Evolutionary conservation across 2,797 vertebrate genomes (phyloP), one percentile per base, ranked within the genome.

Genomic region (Thripadectes ignobilis): DNA sequence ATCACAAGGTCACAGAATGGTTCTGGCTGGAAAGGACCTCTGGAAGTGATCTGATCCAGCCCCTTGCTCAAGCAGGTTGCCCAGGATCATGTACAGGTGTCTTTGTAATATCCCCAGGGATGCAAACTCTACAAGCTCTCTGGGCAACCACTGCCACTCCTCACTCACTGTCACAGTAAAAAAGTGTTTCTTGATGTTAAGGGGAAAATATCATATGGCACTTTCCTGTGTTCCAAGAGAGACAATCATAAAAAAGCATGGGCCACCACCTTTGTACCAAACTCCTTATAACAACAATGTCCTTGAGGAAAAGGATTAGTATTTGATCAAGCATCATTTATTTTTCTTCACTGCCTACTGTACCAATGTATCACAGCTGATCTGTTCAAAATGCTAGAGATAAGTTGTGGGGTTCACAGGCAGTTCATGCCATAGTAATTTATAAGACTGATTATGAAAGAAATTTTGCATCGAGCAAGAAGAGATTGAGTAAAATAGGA

Each of bases 341-440:
- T 80, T 65, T 81, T 84, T 17, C 22, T 81, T 84, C 36, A 29
- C 49, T 92, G 91, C 22, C 69, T 90, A 26, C 41, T 80, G 27
- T 36, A 81, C 14, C 69, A 77, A 12, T 43, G 36, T 39, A 67
- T 55, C 58, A 81, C 63, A 84, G 74, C 24, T 85, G 69, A 96
- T 81, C 65, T 72, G 58, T 68, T 88, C 3, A 3, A 94, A 94
- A 78, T 78, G 73, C 77, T 72, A 27, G 38, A 90, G 58, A 86
- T 83, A 84, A 68, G 49, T 19, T 54, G 10, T 43, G 38, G 58
- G 29, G 80, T 93, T 96, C 93, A 93, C 43, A 22, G 49, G 30
- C 36, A 95, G 80, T 96, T 93, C 93, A 92, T 81, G 80, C 46
- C 80, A 81, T 39, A 81, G 62, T 39, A 14, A 58, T 88, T 92